Conservation (phyloP, 2,888 invertebrate genomes). For the Trissonchulus sp. region DNA sequence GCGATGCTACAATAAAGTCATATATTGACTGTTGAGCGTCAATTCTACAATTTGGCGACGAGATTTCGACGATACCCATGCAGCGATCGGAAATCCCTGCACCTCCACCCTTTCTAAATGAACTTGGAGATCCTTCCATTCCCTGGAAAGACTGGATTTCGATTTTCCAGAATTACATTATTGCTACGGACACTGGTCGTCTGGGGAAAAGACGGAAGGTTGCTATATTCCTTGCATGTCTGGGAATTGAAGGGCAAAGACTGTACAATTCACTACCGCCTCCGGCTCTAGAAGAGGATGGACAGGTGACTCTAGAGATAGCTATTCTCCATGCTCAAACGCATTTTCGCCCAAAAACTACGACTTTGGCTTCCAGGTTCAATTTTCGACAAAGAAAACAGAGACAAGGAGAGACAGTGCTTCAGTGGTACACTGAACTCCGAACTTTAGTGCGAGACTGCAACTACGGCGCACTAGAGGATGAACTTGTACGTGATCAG, state of each 20-base stretch:
- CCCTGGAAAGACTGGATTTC: neutral
- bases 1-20: too few species aligned
- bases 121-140: neutral
- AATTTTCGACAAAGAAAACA: neutral
- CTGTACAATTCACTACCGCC: neutral
- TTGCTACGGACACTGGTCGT: neutral
- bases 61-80: neutral
- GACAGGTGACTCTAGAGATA: neutral
- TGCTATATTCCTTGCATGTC: neutral
- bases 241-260: neutral
- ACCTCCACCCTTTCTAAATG: neutral
- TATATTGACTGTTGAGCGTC: too few species aligned
- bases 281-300: neutral
- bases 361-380: neutral
- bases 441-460: neutral
- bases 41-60: neutral
- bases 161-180: neutral
- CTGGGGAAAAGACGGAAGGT: neutral
- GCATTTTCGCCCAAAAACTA: neutral
- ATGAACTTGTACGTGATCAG: neutral
- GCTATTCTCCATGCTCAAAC: neutral
- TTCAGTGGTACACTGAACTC: neutral
- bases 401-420: neutral
- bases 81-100: neutral
- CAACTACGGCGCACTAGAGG: neutral